Conservation (phyloP, 2,888 invertebrate genomes). For the Trichopria drosophilae region DNA sequence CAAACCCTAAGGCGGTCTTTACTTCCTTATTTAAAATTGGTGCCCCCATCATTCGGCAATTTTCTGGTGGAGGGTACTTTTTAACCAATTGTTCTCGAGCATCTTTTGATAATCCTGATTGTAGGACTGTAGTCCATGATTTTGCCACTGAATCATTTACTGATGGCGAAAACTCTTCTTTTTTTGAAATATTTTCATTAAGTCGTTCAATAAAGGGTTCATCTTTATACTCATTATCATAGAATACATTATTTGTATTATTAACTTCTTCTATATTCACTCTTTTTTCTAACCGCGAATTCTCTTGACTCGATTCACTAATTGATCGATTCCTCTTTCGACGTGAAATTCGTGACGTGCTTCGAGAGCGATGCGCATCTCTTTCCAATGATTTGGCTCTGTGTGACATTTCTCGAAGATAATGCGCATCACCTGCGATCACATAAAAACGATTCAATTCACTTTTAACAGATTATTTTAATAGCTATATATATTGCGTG, state of each 20-base stretch:
- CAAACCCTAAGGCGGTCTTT: not conserved
- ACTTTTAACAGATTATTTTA: not conserved
- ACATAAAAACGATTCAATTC: no score
- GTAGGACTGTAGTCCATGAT: constrained; percentile 1
- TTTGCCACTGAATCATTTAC: not conserved
- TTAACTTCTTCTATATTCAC: not conserved
- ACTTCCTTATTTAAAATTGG: constrained; percentile 12
- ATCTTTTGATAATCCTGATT: constrained; percentile 8
- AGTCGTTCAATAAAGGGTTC: not conserved
- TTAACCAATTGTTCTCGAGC: constrained; percentile 4
- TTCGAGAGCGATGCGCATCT: constrained; percentile 1
- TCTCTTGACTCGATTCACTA: not conserved
- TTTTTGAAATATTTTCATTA: constrained; percentile 4
- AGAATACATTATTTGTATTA: not conserved
- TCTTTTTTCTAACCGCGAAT: not conserved
- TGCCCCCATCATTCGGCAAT: constrained; percentile 3
- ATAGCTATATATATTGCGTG: not conserved
- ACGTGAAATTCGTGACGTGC: not conserved
- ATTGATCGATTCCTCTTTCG: not conserved
- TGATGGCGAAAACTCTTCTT: not conserved
- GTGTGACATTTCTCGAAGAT: not conserved
- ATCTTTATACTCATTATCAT: constrained; percentile 1
- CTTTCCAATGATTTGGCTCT: not conserved
- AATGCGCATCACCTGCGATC: not conserved
- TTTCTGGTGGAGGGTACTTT: constrained; percentile 13